phyloP scores from a whole-genome alignment of 1,140 invertebrate genomes.

The Lucilia sericata region DNA sequence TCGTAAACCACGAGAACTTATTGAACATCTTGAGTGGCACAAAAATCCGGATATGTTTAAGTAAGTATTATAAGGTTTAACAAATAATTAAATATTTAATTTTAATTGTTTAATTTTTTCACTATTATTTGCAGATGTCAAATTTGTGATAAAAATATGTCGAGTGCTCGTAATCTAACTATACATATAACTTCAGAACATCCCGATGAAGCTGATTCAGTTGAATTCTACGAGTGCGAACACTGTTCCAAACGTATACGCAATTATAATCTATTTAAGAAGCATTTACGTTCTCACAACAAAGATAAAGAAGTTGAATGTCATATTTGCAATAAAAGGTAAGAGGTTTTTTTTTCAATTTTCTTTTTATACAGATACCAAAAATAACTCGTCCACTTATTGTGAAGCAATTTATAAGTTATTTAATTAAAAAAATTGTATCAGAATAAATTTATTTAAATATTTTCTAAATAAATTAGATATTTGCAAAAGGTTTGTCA shows the following conservation, averaged over 20 bases:
- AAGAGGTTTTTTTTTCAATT: neutral
- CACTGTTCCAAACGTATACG: slow-evolving; percentile 61
- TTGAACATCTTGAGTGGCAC: slow-evolving; percentile 62
- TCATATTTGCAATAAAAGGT: slow-evolving; percentile 55
- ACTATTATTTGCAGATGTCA: slow-evolving; percentile 52
- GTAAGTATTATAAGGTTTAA: slow-evolving; percentile 49
- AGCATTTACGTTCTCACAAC: slow-evolving; percentile 58
- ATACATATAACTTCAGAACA: slow-evolving; percentile 63
- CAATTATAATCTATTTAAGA: slow-evolving; percentile 56
- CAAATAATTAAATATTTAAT: neutral
- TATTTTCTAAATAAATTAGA: too few species aligned
- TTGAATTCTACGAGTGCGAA: slow-evolving; percentile 54
- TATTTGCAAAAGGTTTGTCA: too few species aligned
- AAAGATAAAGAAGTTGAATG: slow-evolving; percentile 58
- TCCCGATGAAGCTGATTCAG: slow-evolving; percentile 55
- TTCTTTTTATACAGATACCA: too few species aligned
- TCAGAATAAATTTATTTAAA: too few species aligned
- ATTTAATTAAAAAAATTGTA: too few species aligned
- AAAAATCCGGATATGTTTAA: slow-evolving; percentile 63
- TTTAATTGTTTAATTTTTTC: neutral
- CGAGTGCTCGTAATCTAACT: slow-evolving; percentile 59
- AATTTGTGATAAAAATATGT: slow-evolving; percentile 61
- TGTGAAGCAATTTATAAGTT: too few species aligned
- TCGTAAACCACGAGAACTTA: slow-evolving; percentile 40
- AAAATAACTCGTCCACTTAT: too few species aligned